Conservation (phyloP, 2,113 vertebrate genomes). For the Galbula dea region DNA sequence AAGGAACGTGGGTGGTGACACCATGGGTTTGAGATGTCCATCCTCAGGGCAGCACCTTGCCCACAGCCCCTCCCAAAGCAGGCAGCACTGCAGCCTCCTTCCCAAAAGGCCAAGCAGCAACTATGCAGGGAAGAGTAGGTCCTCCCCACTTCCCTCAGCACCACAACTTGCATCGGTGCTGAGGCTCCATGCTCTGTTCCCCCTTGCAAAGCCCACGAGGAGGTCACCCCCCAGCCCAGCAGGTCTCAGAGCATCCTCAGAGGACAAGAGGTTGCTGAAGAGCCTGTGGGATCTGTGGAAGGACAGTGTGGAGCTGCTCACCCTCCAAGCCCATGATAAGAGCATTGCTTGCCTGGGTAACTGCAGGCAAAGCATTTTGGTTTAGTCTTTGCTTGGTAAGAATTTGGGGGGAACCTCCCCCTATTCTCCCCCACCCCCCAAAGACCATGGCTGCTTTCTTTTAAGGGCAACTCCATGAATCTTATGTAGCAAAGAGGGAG, state of each 20-base stretch:
- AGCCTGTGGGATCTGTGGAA: background rate
- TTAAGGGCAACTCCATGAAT: background rate
- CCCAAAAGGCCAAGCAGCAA: conserved; percentile 19
- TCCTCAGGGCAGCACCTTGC: conserved; percentile 35
- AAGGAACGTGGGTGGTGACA: background rate
- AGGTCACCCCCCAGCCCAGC: background rate
- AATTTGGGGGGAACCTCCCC: background rate
- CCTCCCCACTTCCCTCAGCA: background rate
- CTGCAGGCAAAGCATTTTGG: background rate
- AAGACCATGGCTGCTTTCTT: background rate
- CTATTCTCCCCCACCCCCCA: too few relatives aligned
- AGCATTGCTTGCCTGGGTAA: background rate
- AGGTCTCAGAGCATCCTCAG: background rate
- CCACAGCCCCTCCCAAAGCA: background rate
- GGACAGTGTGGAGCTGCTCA: background rate
- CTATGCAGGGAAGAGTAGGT: conserved; percentile 18
- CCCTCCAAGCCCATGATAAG: background rate
- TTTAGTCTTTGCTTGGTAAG: background rate
- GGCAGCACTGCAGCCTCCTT: conserved; percentile 12
- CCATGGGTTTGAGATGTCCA: background rate
- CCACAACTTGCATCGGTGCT: rapidly evolving
- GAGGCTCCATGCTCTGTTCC: rapidly evolving
- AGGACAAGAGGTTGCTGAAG: background rate
- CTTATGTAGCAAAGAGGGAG: conserved; percentile 46
- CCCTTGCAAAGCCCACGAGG: background rate